Conservation (phyloP, 2,797 vertebrate genomes). For the Coccyzus lansbergi region DNA sequence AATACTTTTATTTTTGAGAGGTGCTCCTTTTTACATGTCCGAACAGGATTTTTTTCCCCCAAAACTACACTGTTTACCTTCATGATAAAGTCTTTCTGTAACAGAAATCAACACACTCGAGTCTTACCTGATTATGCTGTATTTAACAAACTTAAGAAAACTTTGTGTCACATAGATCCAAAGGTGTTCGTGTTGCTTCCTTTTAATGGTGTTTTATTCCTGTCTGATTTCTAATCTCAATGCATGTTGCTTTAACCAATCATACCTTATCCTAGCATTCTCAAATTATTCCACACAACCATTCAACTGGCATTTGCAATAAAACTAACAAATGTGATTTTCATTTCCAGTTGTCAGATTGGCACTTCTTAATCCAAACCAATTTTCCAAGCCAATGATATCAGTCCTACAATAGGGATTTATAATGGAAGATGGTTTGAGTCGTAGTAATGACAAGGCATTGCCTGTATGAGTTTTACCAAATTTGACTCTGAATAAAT, state of each 20-base stretch:
- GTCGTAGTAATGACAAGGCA: background rate
- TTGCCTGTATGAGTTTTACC: background rate
- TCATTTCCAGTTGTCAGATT: conserved; percentile 30
- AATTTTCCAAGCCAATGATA: conserved; percentile 19
- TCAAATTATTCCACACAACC: background rate
- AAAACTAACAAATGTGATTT: conserved; percentile 25
- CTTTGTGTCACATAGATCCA: background rate
- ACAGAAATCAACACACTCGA: background rate
- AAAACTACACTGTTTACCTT: background rate
- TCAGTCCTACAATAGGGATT: background rate
- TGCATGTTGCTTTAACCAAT: background rate
- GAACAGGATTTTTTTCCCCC: background rate
- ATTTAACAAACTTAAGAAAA: background rate
- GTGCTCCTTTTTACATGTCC: background rate
- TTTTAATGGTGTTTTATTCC: background rate
- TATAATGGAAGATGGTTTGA: conserved; percentile 3
- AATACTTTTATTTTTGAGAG: background rate
- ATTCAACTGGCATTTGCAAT: conserved; percentile 21
- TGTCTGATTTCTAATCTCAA: background rate
- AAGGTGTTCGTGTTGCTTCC: background rate
- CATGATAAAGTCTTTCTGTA: background rate
- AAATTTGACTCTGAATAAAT: background rate
- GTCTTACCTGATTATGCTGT: background rate
- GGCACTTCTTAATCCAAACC: conserved; percentile 25
- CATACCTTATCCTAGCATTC: background rate